phyloP scores from a whole-genome alignment of 2,113 vertebrate genomes.

The Nicator chloris region DNA sequence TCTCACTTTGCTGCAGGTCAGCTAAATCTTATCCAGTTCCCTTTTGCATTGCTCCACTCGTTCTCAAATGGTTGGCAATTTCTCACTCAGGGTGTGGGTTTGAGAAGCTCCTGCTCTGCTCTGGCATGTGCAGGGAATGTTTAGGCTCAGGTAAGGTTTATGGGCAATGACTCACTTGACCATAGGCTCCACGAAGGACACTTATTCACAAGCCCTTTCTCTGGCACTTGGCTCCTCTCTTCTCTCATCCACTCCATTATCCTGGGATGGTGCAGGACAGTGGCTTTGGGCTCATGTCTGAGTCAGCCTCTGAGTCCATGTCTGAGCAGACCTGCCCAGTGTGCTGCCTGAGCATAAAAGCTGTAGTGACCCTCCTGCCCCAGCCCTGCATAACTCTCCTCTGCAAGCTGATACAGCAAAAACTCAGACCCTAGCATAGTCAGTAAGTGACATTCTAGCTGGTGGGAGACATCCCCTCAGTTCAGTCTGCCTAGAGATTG shows the following conservation, averaged over 20 bases:
- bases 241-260: not conserved
- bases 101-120: not conserved
- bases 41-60: not conserved
- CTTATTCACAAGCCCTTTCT: not conserved
- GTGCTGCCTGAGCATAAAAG: not conserved
- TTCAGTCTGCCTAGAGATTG: not conserved
- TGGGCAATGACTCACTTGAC: not conserved
- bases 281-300: not conserved
- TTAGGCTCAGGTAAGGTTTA: not conserved
- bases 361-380: not conserved
- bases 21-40: not conserved
- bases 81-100: not conserved
- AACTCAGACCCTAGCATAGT: not conserved
- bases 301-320: not conserved
- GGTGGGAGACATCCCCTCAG: not conserved
- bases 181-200: not conserved
- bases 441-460: not conserved
- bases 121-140: not conserved
- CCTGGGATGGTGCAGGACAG: not conserved
- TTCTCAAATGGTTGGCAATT: not conserved
- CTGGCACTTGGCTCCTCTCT: not conserved
- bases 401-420: not conserved
- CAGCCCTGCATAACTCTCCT: not conserved
- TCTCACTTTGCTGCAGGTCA: not conserved
- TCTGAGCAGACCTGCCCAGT: not conserved